Base-by-base conservation (phyloP, 2,888 invertebrate species). In the Amiota communis region DNA sequence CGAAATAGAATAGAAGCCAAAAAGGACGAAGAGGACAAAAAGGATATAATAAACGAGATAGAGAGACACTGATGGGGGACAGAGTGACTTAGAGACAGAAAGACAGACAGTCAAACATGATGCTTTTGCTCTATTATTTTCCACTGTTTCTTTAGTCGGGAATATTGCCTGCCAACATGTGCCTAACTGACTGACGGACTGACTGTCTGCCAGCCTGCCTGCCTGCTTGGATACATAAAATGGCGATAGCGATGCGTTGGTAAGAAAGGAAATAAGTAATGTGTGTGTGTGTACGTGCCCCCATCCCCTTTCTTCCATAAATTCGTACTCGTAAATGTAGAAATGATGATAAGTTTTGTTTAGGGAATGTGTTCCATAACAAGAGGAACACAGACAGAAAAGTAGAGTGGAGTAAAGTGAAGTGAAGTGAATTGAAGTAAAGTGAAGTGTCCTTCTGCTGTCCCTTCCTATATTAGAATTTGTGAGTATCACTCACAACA, bases 261-360 rank as follows among this genome's bases (percentile, higher is more conserved):
- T 36, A 36, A 2, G 36, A 36, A 36, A 2, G 23, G 23, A 23
- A 23, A 23, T 3, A 23, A 23, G 23, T 2, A 23, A 23, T 23
- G 23, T 23, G 23, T 23, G 23, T 23, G 23, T 23, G 23, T 36
- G 36, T 36, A 6, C 6, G 36, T 36, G 6, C 6, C 6, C 36
- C 36, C 36, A 0, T 36, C 36, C 36, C 36, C 8, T 36, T 36
- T 6, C 36, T 36, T 36, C 8, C 36, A 64, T 53, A 20, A 36
- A 11, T 49, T 64, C 61, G 17, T 71, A 71, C 79, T 73, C 74
- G 56, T 72, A 82, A 84, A 85, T 81, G 83, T 79, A 79, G 70
- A 83, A 81, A 79, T 79, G 81, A 83, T 83, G 83, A 83, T 83
- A 81, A 82, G 79, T 80, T 81, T 83, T 76, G 71, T 72, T 74